phyloP scores from a whole-genome alignment of 2,797 vertebrate genomes.

The Tokudaia muenninki region DNA sequence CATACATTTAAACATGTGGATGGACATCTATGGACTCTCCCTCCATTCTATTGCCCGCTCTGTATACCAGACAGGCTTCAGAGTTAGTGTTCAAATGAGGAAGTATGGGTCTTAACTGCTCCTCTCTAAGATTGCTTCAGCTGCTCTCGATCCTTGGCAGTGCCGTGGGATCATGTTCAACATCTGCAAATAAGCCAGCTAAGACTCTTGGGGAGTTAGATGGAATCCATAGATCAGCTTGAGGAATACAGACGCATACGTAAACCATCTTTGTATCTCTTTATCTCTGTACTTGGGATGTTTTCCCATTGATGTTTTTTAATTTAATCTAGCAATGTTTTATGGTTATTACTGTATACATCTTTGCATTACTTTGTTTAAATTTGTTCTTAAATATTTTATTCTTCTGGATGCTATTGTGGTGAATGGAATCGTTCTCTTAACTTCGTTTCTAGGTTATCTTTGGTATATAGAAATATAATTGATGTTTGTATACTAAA shows the following conservation, averaged over 20 bases:
- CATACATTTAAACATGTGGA: background rate
- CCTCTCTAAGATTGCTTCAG: background rate
- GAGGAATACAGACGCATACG: background rate
- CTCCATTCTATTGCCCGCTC: background rate
- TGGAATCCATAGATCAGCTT: background rate
- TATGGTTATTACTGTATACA: background rate
- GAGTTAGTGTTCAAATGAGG: background rate
- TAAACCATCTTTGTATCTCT: background rate
- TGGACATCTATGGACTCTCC: background rate
- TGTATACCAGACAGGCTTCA: background rate
- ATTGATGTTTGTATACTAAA: background rate
- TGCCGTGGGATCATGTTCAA: background rate
- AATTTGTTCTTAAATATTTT: slow-evolving; percentile 10
- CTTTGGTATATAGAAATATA: background rate
- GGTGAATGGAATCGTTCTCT: background rate
- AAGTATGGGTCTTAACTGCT: background rate
- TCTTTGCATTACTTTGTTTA: background rate
- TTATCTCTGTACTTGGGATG: background rate
- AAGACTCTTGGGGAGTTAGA: background rate
- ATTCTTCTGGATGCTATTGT: background rate
- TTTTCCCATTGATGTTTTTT: background rate
- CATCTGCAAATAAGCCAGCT: background rate
- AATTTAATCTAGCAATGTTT: background rate
- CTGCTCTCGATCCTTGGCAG: background rate
- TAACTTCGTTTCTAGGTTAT: background rate